Evolutionary conservation across 1,140 invertebrate species (phyloP).

Genomic region (Paramacrobiotus metropolitanus): DNA sequence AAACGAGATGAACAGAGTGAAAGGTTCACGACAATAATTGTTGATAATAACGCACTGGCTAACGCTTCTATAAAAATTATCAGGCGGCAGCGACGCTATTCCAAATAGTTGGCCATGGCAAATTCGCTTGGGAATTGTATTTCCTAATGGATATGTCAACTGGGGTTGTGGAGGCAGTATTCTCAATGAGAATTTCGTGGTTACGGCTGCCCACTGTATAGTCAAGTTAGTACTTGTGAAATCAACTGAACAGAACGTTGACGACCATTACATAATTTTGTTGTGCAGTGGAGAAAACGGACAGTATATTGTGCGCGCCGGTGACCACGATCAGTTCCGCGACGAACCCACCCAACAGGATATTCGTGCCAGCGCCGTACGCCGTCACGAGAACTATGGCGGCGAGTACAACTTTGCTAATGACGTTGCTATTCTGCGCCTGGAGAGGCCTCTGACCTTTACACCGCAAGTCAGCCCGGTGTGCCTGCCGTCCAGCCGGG

Average conservation of each 20-base stretch:
- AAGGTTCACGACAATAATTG: no score
- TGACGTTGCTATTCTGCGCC: neutral
- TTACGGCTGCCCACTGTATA: neutral
- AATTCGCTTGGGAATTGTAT: neutral
- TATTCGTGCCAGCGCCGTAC: neutral
- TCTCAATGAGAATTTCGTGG: neutral
- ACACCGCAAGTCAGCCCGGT: neutral
- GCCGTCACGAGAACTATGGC: neutral
- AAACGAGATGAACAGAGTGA: no score
- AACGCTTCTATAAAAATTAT: no score
- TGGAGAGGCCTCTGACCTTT: neutral
- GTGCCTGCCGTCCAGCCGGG: neutral
- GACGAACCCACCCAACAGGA: neutral
- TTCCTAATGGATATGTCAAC: neutral
- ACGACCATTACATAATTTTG: no score
- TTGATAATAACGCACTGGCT: no score
- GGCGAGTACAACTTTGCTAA: neutral
- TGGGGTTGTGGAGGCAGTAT: neutral
- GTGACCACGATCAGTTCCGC: neutral
- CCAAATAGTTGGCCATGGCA: neutral
- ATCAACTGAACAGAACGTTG: no score
- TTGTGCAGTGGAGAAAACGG: neutral
- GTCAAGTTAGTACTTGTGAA: no score
- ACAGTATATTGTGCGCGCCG: neutral
- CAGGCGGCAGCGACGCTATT: neutral